Base-by-base conservation (phyloP, 2,888 invertebrate species). In the Ichneumoninae sp. region DNA sequence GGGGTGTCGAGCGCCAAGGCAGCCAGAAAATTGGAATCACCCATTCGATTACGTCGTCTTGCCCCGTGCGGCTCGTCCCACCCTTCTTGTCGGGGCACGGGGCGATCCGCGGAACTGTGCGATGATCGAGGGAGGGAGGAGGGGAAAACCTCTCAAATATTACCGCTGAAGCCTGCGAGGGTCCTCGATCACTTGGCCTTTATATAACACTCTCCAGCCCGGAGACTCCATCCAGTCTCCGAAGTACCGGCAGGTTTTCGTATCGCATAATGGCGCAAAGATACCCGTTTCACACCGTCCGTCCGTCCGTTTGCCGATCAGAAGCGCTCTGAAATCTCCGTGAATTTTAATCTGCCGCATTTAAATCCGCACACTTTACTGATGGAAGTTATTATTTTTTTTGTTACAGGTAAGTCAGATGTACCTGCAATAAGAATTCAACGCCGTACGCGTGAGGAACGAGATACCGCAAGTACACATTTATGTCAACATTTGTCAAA, bases 21-120 rank as follows among this genome's bases (percentile, higher is more conserved):
- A 91, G 86, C 90, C 90, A 91, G 92, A 92, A 92, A 92, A 92
- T 89, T 89, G 89, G 85, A 88, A 84, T 84, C 86, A 79, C 85
- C 84, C 62, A 54, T 83, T 86, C 88, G 86, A 87, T 87, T 88
- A 88, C 83, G 85, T 87, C 76, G 83, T 86, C 86, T 76, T 50
- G 50, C 52, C 40, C 6, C 65, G 19, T 71, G 66, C 75, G 40
- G 36, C 76, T 80, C 82, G 75, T 76, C 71, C 44, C 69, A 40
- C 74, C 52, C 78, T 68, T 76, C 68, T 68, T 47, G 36, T 10
- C 40, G 57, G 30, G 10, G 70, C 47, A 6, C 44, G 77, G 44
- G 44, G 62, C 36, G 47, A 80, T 54, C 44, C 71, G 65, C 71
- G 72, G 50, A 66, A 76, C 66, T 36, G 44, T 19, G 54, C 30